Percentiles rank a stretch among this genome's conserved stretches.
phyloP scores from a whole-genome alignment of 2,888 invertebrate genomes.

The Acleris cristana region DNA sequence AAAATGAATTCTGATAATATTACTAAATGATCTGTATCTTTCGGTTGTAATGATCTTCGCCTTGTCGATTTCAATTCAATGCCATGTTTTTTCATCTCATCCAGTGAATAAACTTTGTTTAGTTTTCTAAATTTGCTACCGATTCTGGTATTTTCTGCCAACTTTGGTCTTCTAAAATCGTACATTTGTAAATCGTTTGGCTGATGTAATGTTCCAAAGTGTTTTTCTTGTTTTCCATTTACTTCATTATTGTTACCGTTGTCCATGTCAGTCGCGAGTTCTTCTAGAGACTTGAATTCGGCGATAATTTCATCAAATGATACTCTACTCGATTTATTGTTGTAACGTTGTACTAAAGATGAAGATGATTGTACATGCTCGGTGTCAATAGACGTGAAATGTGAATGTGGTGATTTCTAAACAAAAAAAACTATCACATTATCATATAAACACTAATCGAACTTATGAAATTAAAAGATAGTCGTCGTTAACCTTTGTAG shows the following conservation, averaged over 20 bases:
- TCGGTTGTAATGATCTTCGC: slow-evolving; percentile 48
- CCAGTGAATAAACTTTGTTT: slow-evolving; percentile 60
- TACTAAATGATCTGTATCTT: slow-evolving; percentile 50
- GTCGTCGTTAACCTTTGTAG: slow-evolving; percentile 88
- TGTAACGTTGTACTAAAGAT: slow-evolving; percentile 45
- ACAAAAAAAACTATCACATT: slow-evolving; percentile 44
- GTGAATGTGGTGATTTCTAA: slow-evolving; percentile 61
- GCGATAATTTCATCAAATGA: slow-evolving; percentile 61
- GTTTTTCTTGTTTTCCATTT: slow-evolving; percentile 27
- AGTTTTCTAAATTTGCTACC: slow-evolving; percentile 54
- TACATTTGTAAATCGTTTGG: slow-evolving; percentile 54
- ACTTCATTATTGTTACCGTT: slow-evolving; percentile 38
- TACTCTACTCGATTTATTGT: slow-evolving; percentile 43
- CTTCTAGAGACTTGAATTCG: slow-evolving; percentile 66
- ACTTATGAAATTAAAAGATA: background rate
- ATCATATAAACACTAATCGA: slow-evolving; percentile 1
- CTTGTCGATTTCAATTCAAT: slow-evolving; percentile 50
- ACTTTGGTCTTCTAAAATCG: slow-evolving; percentile 66
- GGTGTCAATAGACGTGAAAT: slow-evolving; percentile 59
- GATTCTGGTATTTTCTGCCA: slow-evolving; percentile 50
- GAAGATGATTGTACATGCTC: slow-evolving; percentile 48
- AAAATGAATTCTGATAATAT: slow-evolving; percentile 66
- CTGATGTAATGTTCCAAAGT: slow-evolving; percentile 41
- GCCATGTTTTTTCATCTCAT: slow-evolving; percentile 64
- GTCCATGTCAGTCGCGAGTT: slow-evolving; percentile 46